Percentiles rank a stretch among this genome's conserved stretches.
phyloP scores from a whole-genome alignment of 2,797 vertebrate species.

The Sebastes nivosus region DNA sequence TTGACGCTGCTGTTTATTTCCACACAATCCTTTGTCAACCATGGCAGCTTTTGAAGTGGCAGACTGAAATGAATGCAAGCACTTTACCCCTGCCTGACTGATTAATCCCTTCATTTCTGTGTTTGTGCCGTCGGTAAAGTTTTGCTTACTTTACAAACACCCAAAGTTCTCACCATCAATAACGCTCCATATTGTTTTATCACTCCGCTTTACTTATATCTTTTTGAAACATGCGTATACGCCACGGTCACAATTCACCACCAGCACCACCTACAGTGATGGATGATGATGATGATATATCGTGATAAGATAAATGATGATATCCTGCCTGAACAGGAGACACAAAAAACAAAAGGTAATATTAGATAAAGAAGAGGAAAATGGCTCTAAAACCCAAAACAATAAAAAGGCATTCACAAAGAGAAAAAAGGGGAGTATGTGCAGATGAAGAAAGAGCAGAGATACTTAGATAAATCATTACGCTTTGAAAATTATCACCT shows the following conservation, averaged over 20 bases:
- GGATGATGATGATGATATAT: conserved; percentile 40
- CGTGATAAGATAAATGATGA: conserved; percentile 32
- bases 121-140: conserved; percentile 36
- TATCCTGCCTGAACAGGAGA: not conserved
- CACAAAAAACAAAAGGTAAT: not conserved
- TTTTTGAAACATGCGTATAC: conserved; percentile 27
- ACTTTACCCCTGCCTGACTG: conserved; percentile 3
- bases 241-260: conserved; percentile 12
- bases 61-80: conserved; percentile 42
- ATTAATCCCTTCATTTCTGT: conserved; percentile 35
- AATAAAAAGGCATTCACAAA: not conserved
- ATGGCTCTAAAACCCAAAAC: not conserved
- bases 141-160: conserved; percentile 31
- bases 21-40: conserved; percentile 39
- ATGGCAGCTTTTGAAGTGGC: conserved; percentile 31
- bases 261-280: conserved; percentile 15
- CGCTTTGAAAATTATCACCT: not conserved
- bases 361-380: conserved; percentile 13
- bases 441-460: not conserved
- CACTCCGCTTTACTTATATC: conserved; percentile 12
- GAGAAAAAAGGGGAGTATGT: not conserved
- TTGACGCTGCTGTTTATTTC: conserved; percentile 50
- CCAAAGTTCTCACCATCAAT: conserved; percentile 13
- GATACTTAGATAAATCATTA: not conserved
- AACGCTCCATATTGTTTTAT: conserved; percentile 38